Conservation (phyloP, 2,113 vertebrate species). For the Epinephelus moara region DNA sequence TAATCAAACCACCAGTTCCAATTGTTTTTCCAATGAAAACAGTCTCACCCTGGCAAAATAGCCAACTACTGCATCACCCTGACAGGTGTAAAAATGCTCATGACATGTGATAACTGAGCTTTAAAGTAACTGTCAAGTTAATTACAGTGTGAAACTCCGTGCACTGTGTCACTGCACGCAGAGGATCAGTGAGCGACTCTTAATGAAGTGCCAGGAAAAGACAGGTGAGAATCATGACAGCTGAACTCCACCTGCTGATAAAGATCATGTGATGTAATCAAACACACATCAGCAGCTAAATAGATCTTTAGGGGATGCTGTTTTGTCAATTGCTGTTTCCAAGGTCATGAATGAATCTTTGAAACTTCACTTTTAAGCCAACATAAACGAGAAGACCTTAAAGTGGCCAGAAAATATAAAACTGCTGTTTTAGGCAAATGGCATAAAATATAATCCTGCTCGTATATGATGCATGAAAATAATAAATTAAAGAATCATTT, state of each 20-base stretch:
- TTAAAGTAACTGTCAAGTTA: slow-evolving; percentile 37
- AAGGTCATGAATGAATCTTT: neutral
- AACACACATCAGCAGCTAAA: neutral
- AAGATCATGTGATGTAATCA: neutral
- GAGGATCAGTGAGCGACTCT: neutral
- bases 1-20: slow-evolving; percentile 1
- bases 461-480: neutral
- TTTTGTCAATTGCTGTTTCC: neutral
- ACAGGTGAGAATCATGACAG: neutral
- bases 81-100: slow-evolving; percentile 47
- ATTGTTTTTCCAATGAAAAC: slow-evolving; percentile 19
- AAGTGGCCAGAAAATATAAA: neutral
- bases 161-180: neutral
- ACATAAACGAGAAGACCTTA: too few species aligned
- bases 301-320: neutral
- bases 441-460: neutral
- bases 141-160: slow-evolving; percentile 31
- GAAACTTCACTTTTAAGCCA: too few species aligned
- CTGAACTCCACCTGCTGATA: slow-evolving; percentile 1
- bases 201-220: neutral
- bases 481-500: neutral
- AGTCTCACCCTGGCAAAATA: neutral
- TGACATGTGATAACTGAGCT: slow-evolving; percentile 39
- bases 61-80: neutral
- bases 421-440: neutral